Evolutionary conservation across 2,113 vertebrate genomes (phyloP), one percentile per base, ranked within the genome.

Genomic region (Phrynocephalus versicolor): DNA sequence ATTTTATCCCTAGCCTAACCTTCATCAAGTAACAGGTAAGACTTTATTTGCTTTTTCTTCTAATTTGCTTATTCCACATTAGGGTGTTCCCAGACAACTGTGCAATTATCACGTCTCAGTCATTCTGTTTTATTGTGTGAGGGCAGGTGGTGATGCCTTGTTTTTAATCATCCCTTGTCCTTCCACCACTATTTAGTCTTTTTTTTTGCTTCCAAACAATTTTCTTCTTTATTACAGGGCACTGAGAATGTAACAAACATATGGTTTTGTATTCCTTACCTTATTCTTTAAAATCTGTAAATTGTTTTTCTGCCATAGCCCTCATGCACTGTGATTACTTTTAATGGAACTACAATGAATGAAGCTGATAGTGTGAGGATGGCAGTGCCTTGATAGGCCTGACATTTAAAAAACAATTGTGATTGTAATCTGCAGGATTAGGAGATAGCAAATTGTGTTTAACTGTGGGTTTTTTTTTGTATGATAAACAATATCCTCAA

Each of bases 1-100:
- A 93, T 45, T 87, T 51, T 2, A 0, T 87, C 73, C 88, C 74
- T 67, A 87, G 39, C 73, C 78, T 91, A 88, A 86, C 84, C 88
- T 91, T 86, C 89, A 91, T 81, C 88, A 87, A 93, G 69, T 91
- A 88, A 92, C 77, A 95, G 94, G 94, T 95, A 94, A 95, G 93
- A 92, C 62, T 30, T 85, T 25, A 19, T 72, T 35, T 73, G 67
- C 13, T 79, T 71, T 21, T 85, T 16, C 25, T 64, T 79, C 23
- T 30, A 18, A 51, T 74, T 35, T 30, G 16, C 15, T 73, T 4
- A 37, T 86, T 55, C 62, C 18, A 35, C 37, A 6, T 64, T 35
- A 35, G 27, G 3, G 23, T 64, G 9, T 64, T 64, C 27, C 21
- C 23, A 64, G 62, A 64, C 9, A 3, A 27, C 27, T 64, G 62